phyloP scores from a whole-genome alignment of 2,113 vertebrate species.

The Erythrocebus patas region DNA sequence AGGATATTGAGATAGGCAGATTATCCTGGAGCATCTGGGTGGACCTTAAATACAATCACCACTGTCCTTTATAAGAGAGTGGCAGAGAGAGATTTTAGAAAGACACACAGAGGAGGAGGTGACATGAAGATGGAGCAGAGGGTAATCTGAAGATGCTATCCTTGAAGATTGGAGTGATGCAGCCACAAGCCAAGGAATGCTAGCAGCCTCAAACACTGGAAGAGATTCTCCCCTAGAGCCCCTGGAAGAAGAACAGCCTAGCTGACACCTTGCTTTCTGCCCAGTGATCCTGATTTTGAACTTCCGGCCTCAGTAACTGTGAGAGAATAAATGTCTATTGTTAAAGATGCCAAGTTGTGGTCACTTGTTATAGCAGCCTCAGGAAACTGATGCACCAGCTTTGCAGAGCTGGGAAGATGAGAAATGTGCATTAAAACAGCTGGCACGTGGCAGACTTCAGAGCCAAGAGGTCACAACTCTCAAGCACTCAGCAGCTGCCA shows the following conservation, averaged over 20 bases:
- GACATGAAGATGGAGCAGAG: fast-evolving
- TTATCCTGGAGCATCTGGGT: background rate
- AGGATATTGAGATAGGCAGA: background rate
- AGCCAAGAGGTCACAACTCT: no score
- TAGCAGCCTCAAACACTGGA: fast-evolving
- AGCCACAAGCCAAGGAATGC: background rate
- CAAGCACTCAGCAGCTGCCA: fast-evolving
- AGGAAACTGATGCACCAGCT: fast-evolving
- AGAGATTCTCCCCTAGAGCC: background rate
- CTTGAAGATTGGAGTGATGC: fast-evolving
- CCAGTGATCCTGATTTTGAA: background rate
- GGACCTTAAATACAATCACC: fast-evolving
- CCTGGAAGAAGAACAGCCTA: fast-evolving
- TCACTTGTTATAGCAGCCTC: no score
- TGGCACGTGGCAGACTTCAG: background rate
- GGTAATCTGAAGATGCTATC: background rate
- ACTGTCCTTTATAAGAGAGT: background rate
- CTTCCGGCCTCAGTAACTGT: background rate
- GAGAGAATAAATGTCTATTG: background rate
- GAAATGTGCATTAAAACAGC: background rate
- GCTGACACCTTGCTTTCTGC: background rate
- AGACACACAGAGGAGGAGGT: background rate
- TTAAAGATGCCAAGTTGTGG: no score
- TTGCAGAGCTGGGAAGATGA: background rate
- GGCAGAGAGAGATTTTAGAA: background rate